Conservation (phyloP, 2,888 invertebrate genomes). For the Lasius fuliginosus region DNA sequence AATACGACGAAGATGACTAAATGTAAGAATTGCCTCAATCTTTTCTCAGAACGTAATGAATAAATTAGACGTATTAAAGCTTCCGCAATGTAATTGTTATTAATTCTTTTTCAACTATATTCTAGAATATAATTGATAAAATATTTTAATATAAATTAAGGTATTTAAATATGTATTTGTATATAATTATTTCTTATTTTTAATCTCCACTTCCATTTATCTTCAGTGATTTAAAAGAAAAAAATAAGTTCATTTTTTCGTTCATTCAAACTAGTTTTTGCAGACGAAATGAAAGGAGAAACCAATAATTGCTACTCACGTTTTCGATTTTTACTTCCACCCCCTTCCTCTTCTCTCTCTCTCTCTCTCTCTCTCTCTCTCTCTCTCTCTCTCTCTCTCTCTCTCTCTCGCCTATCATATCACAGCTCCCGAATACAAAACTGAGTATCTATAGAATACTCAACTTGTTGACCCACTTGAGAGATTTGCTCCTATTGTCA, state of each 20-base stretch:
- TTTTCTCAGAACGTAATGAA: neutral
- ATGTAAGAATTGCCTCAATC: neutral
- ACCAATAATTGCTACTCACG: constrained; percentile 26
- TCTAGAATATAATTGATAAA: neutral
- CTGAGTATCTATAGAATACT: constrained; percentile 25
- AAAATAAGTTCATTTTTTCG: neutral
- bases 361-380: neutral
- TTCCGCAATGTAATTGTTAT: neutral
- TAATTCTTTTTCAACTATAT: neutral
- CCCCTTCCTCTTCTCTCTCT: too few relatives aligned
- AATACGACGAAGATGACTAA: neutral
- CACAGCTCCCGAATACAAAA: constrained; percentile 43
- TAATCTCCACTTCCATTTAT: neutral
- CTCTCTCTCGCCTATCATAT: constrained; percentile 7
- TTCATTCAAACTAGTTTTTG: neutral
- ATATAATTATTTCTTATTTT: neutral
- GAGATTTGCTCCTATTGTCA: constrained; percentile 31
- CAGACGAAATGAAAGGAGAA: neutral
- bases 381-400: neutral
- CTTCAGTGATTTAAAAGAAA: neutral
- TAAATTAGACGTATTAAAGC: constrained; percentile 15
- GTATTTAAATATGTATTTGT: neutral
- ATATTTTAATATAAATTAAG: neutral
- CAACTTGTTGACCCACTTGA: constrained; percentile 59
- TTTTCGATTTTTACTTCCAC: constrained; percentile 22